Evolutionary conservation across 64 coral and sea anemone species (phyloP).

Genomic region (Actinia equina): DNA sequence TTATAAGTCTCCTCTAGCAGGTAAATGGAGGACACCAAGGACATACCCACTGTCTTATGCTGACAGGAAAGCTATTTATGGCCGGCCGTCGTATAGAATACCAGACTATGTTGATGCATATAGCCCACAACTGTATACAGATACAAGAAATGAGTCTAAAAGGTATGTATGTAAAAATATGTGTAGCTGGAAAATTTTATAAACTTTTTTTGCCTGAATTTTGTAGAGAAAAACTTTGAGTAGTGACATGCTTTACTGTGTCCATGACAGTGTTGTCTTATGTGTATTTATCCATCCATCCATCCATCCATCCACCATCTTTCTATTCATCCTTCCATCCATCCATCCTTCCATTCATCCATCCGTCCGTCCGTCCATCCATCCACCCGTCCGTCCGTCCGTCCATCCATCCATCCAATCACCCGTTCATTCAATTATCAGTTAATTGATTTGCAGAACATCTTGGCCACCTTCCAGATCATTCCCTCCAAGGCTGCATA

Average conservation of each 20-base stretch:
- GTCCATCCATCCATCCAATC: too few relatives aligned
- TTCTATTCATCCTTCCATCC: too few relatives aligned
- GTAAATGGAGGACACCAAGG: slow-evolving; percentile 33
- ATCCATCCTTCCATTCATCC: too few relatives aligned
- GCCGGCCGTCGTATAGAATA: slow-evolving; percentile 25
- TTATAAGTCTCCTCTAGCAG: neutral
- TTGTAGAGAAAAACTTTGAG: too few relatives aligned
- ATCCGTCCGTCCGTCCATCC: too few relatives aligned
- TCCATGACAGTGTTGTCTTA: too few relatives aligned
- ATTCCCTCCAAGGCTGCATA: neutral
- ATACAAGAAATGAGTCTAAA: slow-evolving; percentile 7
- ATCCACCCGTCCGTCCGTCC: too few relatives aligned
- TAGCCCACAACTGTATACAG: neutral
- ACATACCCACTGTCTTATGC: slow-evolving; percentile 45
- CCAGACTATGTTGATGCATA: neutral
- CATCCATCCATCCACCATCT: too few relatives aligned
- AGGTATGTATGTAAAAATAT: neutral
- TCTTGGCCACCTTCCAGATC: slow-evolving; percentile 43
- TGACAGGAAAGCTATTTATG: slow-evolving; percentile 48
- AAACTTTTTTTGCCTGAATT: too few relatives aligned
- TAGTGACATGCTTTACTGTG: too few relatives aligned
- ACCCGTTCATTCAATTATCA: neutral
- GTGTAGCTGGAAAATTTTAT: too few relatives aligned
- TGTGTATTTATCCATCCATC: too few relatives aligned
- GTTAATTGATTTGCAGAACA: slow-evolving; percentile 13